These are phyloP conservation scores for Tadarida brasiliensis DNA, from an alignment of 2,797 vertebrate genomes.

Conservation along the genomic window DNA sequence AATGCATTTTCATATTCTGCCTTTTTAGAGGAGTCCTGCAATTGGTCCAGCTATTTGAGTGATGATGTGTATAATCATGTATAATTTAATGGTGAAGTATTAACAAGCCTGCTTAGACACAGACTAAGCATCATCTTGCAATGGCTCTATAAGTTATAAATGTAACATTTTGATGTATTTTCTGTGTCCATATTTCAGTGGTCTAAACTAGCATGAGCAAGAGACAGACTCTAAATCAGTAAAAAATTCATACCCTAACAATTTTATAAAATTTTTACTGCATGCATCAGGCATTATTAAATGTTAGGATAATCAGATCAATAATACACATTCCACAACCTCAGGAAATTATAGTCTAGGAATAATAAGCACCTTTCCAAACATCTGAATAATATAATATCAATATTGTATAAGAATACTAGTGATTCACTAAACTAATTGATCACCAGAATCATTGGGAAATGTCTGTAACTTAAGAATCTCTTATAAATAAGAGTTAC, in stretches of 20 bases:
- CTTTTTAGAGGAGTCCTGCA: background rate
- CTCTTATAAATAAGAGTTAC: background rate
- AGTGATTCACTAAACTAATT: background rate
- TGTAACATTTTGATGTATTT: background rate
- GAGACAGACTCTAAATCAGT: background rate
- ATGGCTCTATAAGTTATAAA: background rate
- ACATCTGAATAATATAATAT: background rate
- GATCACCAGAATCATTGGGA: background rate
- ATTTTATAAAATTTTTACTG: slow-evolving; percentile 9
- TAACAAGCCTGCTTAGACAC: background rate
- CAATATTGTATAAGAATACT: background rate
- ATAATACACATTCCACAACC: background rate
- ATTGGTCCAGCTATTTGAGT: background rate
- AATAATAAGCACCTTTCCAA: background rate
- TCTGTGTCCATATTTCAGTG: background rate
- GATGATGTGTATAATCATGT: background rate
- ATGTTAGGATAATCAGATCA: background rate
- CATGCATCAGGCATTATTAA: background rate
- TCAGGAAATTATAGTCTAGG: background rate
- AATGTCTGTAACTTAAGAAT: background rate
- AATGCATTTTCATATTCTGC: background rate
- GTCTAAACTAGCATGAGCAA: background rate
- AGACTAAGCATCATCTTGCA: background rate
- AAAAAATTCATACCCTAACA: background rate
- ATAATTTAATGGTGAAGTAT: background rate